Conservation (phyloP, 1,140 invertebrate species). For the Trinorchestia longiramus region DNA sequence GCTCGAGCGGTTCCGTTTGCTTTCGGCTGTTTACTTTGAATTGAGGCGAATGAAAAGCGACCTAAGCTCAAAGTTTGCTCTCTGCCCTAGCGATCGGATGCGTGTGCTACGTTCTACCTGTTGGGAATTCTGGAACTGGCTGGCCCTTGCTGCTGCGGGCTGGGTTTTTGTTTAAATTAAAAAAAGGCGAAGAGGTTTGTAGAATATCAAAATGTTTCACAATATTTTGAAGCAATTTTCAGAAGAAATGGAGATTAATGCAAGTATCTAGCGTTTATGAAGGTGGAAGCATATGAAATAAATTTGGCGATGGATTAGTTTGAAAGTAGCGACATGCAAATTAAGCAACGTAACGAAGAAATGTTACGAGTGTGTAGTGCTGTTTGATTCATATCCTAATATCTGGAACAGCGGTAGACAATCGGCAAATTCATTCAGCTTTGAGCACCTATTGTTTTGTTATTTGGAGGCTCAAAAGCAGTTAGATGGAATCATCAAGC, state of each 20-base stretch:
- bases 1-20: slow-evolving; percentile 31
- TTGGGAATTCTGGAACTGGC: background rate
- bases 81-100: background rate
- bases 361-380: background rate
- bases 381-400: background rate
- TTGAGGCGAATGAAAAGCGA: slow-evolving; percentile 24
- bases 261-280: background rate
- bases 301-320: background rate
- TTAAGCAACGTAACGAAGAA: background rate
- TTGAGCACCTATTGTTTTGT: background rate
- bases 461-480: background rate
- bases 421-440: background rate
- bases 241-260: background rate
- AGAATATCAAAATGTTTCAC: background rate
- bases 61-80: background rate
- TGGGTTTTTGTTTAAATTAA: background rate
- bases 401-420: background rate
- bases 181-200: background rate
- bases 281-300: background rate
- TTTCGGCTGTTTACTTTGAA: slow-evolving; percentile 14
- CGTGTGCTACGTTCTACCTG: background rate
- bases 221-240: background rate
- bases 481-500: background rate
- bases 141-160: background rate
- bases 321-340: background rate